Percentiles rank a stretch among this genome's conserved stretches.
Evolutionary conservation across 2,888 invertebrate species (phyloP).

Genomic region (Thecophora atra): DNA sequence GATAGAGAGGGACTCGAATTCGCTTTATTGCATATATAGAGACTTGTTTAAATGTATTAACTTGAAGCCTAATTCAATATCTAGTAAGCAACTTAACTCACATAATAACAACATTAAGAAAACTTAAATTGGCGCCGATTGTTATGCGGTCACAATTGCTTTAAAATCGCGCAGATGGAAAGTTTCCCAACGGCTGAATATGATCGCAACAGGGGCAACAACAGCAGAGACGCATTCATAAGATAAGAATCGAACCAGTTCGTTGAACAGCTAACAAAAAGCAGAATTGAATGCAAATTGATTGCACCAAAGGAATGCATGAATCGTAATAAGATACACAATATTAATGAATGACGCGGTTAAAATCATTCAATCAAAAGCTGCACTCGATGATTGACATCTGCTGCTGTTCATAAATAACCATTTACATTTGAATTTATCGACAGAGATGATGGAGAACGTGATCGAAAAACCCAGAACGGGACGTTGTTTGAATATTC

Average conservation of each 20-base stretch:
- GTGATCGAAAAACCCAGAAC: neutral
- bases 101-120: constrained; percentile 19
- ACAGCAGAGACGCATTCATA: neutral
- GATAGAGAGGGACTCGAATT: no score
- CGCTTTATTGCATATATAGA: constrained; percentile 16
- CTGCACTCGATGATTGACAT: constrained; percentile 11
- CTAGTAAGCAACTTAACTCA: no score
- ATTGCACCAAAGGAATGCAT: neutral
- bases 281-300: constrained; percentile 15
- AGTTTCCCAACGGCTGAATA: neutral
- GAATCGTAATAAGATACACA: constrained; percentile 11
- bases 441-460: neutral
- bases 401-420: constrained; percentile 2
- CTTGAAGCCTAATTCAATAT: no score
- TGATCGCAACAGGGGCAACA: neutral
- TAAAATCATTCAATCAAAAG: constrained; percentile 16
- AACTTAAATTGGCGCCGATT: constrained; percentile 33
- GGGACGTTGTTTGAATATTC: no score
- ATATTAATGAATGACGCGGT: constrained; percentile 25
- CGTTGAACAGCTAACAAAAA: neutral
- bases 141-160: constrained; percentile 12
- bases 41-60: no score
- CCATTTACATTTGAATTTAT: neutral
- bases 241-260: neutral
- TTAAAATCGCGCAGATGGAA: constrained; percentile 13